Evolutionary conservation across 1,140 invertebrate genomes (phyloP), one percentile per base, ranked within the genome.

Genomic region (Dreissena rostriformis): DNA sequence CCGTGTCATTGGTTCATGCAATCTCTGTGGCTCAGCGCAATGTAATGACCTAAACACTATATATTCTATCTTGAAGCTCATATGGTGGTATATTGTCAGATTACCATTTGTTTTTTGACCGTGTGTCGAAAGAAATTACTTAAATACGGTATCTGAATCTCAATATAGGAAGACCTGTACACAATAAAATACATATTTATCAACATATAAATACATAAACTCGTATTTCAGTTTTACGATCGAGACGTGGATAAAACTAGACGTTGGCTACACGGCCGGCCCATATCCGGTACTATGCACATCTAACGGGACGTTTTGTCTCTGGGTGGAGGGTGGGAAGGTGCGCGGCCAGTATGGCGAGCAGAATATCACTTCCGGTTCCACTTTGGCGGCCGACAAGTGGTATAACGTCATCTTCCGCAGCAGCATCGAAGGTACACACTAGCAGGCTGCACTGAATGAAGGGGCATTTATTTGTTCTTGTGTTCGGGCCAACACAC

Each of bases 271-370:
- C 24, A 84, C 82, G 15, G 29, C 73, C 28, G 82, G 82, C 51
- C 82, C 82, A 29, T 84, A 84, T 53, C 82, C 82, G 0, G 63
- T 84, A 55, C 49, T 84, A 24, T 84, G 82, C 53, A 84, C 82
- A 39, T 84, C 67, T 17, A 84, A 78, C 49, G 57, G 66, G 5
- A 77, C 66, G 10, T 8, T 84, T 22, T 84, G 82, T 72, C 52
- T 84, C 8, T 77, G 52, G 66, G 49, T 84, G 1, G 74, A 84
- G 66, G 71, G 70, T 22, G 68, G 51, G 0, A 10, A 61, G 24
- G 39, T 84, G 0, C 49, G 63, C 71, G 82, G 66, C 4, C 15
- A 29, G 52, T 72, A 77, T 61, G 82, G 82, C 2, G 26, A 57
- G 28, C 11, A 70, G 2, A 68, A 55, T 28, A 74, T 84, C 8